A percentile compares a stretch with the other conserved stretches of the same genome.
Evolutionary conservation across 2,113 vertebrate genomes (phyloP).

Genomic region (Rhineura floridana): DNA sequence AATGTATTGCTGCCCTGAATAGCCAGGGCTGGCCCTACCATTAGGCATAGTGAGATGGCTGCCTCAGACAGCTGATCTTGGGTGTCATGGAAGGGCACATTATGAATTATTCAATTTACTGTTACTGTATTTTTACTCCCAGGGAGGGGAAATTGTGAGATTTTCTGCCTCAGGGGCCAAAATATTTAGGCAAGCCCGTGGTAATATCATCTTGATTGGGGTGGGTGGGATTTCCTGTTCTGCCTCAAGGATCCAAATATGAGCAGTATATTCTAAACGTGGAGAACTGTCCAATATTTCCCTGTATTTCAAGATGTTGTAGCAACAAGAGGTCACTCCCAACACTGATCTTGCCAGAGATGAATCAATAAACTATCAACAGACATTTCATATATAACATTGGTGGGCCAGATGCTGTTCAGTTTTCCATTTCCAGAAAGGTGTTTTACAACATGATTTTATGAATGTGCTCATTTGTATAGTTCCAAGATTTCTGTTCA

Average conservation of each 20-base stretch:
- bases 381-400: not conserved
- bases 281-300: not conserved
- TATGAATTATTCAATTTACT: too few species aligned
- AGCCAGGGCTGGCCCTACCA: too few species aligned
- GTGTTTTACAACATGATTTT: not conserved
- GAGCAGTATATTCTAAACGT: not conserved
- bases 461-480: not conserved
- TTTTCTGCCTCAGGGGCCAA: too few species aligned
- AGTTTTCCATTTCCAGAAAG: not conserved
- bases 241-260: not conserved
- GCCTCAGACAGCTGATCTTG: too few species aligned
- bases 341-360: not conserved
- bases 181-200: too few species aligned
- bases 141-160: too few species aligned
- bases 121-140: too few species aligned
- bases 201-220: too few species aligned
- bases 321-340: not conserved
- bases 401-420: not conserved
- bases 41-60: too few species aligned
- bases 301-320: not conserved
- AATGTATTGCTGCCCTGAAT: too few species aligned
- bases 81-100: too few species aligned
- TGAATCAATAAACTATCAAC: not conserved
- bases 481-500: not conserved
- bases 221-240: too few species aligned